Evolutionary conservation across 2,113 vertebrate species (phyloP), one percentile per base, ranked within the genome.

Genomic region (Brienomyrus longianalis): DNA sequence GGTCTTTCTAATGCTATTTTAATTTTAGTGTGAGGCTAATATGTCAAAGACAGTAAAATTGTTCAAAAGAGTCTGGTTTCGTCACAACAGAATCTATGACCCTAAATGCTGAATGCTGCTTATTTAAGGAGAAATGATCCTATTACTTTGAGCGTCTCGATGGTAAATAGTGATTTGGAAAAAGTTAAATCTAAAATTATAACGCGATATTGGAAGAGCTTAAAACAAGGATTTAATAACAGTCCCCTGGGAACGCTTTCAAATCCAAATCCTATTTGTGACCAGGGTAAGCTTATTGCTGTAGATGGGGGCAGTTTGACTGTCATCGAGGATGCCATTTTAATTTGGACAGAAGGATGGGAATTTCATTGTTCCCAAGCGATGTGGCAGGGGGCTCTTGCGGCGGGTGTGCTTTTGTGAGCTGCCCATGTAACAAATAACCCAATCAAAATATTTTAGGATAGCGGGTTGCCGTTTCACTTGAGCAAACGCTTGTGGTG

Each of bases 241-340:
- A n/a, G 51, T 84, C 77, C 17, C 80, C 35, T 47, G 80, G 77
- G 77, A 85, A 48, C 80, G 23, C 84, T 85, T 88, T 85, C 51
- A 84, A 89, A 89, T 84, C 31, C 23, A 84, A 85, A 89, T 89
- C 89, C 89, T 62, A 39, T 89, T 89, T 89, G 52, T 48, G 45
- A n/a, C 51, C 77, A 27, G 19, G 19, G n/a, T 89, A 89, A 89
- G 80, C 89, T 52, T 62, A 85, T 89, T 89, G 85, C 89, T 47
- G 52, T 59, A 56, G 77, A 47, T 62, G 89, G 88, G 62, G 77
- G 77, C 80, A 62, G 39, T 83, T 89, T 89, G 54, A 35, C 77
- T 56, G 88, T 89, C 77, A 56, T 50, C 88, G 31, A 47, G 48
- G 51, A 83, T 59, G 88, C n/a, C 51, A 31, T 89, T 83, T 84